Base-by-base conservation (phyloP, 2,113 vertebrate species). In the Ammospiza nelsoni region DNA sequence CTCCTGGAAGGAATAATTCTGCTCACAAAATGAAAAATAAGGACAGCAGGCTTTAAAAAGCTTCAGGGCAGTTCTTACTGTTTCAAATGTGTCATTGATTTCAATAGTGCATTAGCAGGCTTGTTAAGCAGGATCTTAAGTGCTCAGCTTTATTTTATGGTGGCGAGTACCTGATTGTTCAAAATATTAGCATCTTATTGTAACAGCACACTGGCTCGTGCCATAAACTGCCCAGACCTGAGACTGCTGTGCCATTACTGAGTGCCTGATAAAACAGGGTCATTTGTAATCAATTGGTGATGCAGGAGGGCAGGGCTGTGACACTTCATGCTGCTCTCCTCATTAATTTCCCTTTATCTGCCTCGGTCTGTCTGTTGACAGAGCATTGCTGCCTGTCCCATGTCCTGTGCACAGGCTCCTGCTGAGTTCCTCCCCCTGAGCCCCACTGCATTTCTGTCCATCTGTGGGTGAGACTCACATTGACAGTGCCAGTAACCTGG, bases 81-180 rank as follows among this genome's bases (percentile, higher is more conserved):
- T 90, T 90, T 96, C 83, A 68, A 94, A 96, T 75, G 57, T 88
- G 90, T 78, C 94, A 94, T 90, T 95, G 91, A 95, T 90, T 97
- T 95, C 88, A 69, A 25, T 51, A 78, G 90, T 94, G 73, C 90
- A 72, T 90, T 92, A 95, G 62, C 51, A 81, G 85, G 63, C 82
- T 95, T 96, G 74, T 95, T 95, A 96, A 88, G 82, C 90, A 94
- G 80, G 57, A 72, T 78, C 77, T 94, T 39, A 89, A 87, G 61
- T 84, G 86, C 66, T 78, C 77, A 81, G 69, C 59, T 95, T 94
- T 92, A 68, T 90, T 96, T 95, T 92, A 87, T 73, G 43, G 49
- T 41, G 23, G 48, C 5, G 41, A 84, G 66, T 65, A 84, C 80
- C 79, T 75, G 62, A 72, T 77, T 78, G 69, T 87, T 96, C 65